Evolutionary conservation across 2,797 vertebrate species (phyloP), one percentile per base, ranked within the genome.

Genomic region (Lycodopsis pacificus): DNA sequence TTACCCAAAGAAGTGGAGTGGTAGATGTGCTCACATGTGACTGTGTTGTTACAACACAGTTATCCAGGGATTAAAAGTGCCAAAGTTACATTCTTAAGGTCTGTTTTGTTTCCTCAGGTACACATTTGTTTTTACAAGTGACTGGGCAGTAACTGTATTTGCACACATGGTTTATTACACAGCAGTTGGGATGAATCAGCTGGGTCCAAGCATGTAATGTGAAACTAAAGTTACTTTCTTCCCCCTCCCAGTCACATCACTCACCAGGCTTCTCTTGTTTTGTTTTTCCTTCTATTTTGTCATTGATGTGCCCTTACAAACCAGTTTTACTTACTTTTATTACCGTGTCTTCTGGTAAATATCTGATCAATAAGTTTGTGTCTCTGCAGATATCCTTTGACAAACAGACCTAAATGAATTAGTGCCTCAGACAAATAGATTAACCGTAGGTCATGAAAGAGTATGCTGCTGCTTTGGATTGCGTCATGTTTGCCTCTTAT

Each of bases 221-320:
- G 90, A 93, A 94, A 95, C 93, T 81, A 91, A 56, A 61, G 13
- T 11, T 25, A 19, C 10, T 56, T 61, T 58, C 12, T 17, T 30
- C 34, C 36, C 15, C 20, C 25, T 44, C 56, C 42, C 53, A 20
- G 65, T 67, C 3, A 64, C 57, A 7, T 49, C 46, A 51, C 3
- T 7, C 5, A 15, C 51, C 48, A 48, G 12, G 11, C 13, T 40
- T 22, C n/a, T 10, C 5, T 7, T 13, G 14, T 53, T 71, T 58
- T 82, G 38, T 62, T 78, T 82, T 65, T 30, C 34, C 25, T 69
- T 65, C 44, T 68, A 32, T 38, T 49, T n/a, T 12, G 7, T 53
- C 25, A n/a, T 38, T 58, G 1, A 8, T 17, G 46, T 48, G 22
- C 46, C 19, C 27, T 38, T 4, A 48, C 32, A 54, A 0, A 19